Conservation (phyloP, 1,140 invertebrate genomes). For the Aphidius ervi region DNA sequence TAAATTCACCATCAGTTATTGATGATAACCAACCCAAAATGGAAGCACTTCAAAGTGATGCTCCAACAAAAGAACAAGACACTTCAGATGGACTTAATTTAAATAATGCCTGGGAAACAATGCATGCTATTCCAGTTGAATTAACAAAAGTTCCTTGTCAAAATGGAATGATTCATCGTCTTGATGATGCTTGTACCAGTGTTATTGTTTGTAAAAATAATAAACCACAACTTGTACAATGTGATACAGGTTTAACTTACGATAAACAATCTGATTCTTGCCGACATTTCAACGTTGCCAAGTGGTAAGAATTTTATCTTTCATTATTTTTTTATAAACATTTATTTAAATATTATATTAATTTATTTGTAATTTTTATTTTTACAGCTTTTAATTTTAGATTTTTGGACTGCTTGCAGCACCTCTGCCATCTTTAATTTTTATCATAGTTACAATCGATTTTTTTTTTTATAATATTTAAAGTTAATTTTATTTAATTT, state of each 20-base stretch:
- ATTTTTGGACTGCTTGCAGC: too few species aligned
- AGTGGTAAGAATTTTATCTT: conserved; percentile 34
- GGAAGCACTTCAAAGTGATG: background rate
- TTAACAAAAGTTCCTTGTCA: conserved; percentile 33
- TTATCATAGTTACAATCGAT: too few species aligned
- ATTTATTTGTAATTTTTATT: background rate
- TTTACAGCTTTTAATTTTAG: background rate
- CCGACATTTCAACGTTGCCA: conserved; percentile 33
- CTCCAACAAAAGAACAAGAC: background rate
- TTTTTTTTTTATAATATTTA: too few species aligned
- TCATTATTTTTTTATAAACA: conserved; percentile 1
- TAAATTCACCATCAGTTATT: conserved; percentile 16
- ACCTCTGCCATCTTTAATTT: too few species aligned
- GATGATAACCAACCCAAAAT: conserved; percentile 18
- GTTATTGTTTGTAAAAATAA: conserved; percentile 41
- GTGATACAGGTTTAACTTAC: conserved; percentile 35
- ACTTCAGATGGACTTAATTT: conserved; percentile 21
- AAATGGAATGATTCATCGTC: conserved; percentile 35
- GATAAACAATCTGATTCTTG: conserved; percentile 40
- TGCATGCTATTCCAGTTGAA: conserved; percentile 32
- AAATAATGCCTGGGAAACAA: conserved; percentile 30
- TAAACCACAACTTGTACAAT: conserved; percentile 37
- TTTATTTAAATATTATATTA: conserved; percentile 5
- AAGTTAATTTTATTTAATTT: too few species aligned
- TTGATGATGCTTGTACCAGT: conserved; percentile 38